Conservation (phyloP, 1,140 invertebrate genomes). For the Platorchestia sp. region DNA sequence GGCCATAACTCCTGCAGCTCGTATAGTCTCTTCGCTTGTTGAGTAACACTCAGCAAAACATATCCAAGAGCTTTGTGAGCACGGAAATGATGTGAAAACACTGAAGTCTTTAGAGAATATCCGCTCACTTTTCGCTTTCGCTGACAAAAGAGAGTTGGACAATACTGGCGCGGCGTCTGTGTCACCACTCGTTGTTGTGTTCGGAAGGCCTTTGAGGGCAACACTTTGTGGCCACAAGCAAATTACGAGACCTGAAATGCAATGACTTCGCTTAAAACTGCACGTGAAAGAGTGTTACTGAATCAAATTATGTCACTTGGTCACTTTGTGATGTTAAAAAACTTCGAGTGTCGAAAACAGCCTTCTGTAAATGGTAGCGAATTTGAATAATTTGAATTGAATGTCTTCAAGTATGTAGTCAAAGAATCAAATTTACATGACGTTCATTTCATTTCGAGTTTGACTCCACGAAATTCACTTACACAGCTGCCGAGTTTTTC, state of each 20-base stretch:
- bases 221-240: background rate
- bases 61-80: background rate
- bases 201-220: background rate
- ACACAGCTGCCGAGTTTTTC: background rate
- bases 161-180: background rate
- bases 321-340: background rate
- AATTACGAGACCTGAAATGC: background rate
- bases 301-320: slow-evolving; percentile 22
- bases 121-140: background rate
- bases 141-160: background rate
- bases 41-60: background rate
- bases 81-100: slow-evolving; percentile 18
- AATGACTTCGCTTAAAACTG: background rate
- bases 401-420: background rate
- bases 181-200: background rate
- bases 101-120: background rate
- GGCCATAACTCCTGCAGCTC: background rate
- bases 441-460: background rate
- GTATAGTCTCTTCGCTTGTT: background rate
- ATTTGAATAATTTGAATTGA: background rate
- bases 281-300: background rate
- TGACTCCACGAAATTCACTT: background rate
- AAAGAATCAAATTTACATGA: background rate
- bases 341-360: background rate
- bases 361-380: background rate